Evolutionary conservation across 2,888 invertebrate genomes (phyloP).

Genomic region (Latrodectus elegans): DNA sequence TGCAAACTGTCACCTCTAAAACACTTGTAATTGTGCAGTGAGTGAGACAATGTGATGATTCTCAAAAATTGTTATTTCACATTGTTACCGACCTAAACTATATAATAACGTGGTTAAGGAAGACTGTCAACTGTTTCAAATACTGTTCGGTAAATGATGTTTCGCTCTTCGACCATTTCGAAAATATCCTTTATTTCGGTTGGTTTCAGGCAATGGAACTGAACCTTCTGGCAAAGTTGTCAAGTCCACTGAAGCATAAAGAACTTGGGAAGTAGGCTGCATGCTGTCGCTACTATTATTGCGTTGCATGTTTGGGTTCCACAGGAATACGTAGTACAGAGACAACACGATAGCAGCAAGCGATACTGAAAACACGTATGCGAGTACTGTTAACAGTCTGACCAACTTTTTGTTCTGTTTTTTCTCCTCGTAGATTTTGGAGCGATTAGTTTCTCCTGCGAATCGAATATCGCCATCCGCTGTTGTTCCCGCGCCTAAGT

Average conservation of each 20-base stretch:
- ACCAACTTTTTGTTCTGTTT: conserved; percentile 69
- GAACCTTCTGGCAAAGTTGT: conserved; percentile 22
- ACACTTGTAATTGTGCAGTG: too few relatives aligned
- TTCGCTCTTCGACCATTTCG: conserved; percentile 46
- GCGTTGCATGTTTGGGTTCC: conserved; percentile 69
- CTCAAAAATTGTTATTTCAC: too few relatives aligned
- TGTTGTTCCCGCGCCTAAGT: conserved; percentile 13
- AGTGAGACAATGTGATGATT: too few relatives aligned
- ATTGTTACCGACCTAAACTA: too few relatives aligned
- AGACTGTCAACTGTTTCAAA: neutral
- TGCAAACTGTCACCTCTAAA: too few relatives aligned
- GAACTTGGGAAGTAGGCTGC: neutral
- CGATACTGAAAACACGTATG: conserved; percentile 70
- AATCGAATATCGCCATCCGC: conserved; percentile 67
- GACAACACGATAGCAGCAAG: conserved; percentile 70
- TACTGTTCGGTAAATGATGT: conserved; percentile 28
- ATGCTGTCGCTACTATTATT: conserved; percentile 36
- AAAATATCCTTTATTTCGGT: conserved; percentile 42
- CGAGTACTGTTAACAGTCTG: conserved; percentile 70
- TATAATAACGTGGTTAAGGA: too few relatives aligned
- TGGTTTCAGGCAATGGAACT: neutral
- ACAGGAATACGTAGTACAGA: conserved; percentile 70
- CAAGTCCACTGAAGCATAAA: neutral
- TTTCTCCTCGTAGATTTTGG: conserved; percentile 68
- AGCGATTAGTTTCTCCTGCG: conserved; percentile 63